Evolutionary conservation across 2,113 vertebrate species (phyloP).

Genomic region (Pardalotus punctatus): DNA sequence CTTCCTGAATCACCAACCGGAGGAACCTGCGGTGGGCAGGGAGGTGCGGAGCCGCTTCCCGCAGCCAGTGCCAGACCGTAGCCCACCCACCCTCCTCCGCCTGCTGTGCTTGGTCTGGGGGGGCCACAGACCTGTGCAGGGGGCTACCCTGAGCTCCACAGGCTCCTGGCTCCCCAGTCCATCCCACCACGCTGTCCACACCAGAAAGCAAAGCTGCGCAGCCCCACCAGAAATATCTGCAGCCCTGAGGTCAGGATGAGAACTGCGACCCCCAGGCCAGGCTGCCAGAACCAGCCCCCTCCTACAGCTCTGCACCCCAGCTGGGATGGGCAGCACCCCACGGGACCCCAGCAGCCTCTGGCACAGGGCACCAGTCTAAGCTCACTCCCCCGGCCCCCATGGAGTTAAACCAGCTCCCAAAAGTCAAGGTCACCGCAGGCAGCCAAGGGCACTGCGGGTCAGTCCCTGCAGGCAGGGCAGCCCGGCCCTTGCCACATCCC

Average conservation of each 20-base stretch:
- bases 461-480: neutral
- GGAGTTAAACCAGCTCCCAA: neutral
- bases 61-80: neutral
- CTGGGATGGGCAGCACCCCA: neutral
- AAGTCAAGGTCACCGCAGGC: slow-evolving; percentile 41
- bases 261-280: fast-evolving
- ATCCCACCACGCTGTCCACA: neutral
- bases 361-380: neutral
- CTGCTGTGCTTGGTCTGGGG: neutral
- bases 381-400: neutral
- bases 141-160: neutral
- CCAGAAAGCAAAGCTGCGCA: fast-evolving
- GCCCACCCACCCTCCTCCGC: neutral
- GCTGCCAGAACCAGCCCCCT: neutral
- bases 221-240: neutral
- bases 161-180: neutral
- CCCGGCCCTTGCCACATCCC: neutral
- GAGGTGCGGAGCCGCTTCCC: neutral
- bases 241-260: neutral
- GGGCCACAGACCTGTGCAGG: neutral
- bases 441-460: neutral
- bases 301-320: neutral
- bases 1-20: slow-evolving; percentile 51
- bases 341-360: neutral
- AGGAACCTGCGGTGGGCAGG: slow-evolving; percentile 29